Evolutionary conservation across 2,113 vertebrate genomes (phyloP).

Genomic region (Bungarus multicinctus): DNA sequence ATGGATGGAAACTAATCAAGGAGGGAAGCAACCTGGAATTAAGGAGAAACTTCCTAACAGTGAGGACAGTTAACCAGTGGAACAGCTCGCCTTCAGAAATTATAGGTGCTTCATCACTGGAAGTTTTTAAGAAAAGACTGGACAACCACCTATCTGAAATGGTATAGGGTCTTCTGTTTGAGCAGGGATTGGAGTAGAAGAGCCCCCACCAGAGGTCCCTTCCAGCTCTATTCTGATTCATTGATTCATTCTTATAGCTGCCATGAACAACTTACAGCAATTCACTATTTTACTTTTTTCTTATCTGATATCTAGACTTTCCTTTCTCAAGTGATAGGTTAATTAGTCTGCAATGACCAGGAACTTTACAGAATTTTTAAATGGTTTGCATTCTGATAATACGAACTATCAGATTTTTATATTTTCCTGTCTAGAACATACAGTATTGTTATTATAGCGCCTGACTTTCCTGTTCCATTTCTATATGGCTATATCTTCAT

Average conservation of each 20-base stretch:
- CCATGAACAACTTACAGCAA: slow-evolving; percentile 20
- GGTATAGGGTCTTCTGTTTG: no score
- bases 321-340: slow-evolving; percentile 9
- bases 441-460: not conserved
- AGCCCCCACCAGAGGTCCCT: no score
- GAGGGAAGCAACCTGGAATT: no score
- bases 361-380: slow-evolving; percentile 8
- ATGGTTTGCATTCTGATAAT: slow-evolving; percentile 9
- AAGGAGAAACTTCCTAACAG: no score
- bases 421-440: not conserved
- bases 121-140: no score
- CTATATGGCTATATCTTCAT: not conserved
- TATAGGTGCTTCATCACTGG: no score
- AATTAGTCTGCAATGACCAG: slow-evolving; percentile 13
- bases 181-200: no score
- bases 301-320: slow-evolving; percentile 19
- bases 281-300: slow-evolving; percentile 4
- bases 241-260: not conserved
- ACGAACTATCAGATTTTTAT: not conserved
- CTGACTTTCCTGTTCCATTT: not conserved
- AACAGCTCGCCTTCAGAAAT: no score
- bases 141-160: no score
- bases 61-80: no score
- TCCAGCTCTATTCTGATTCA: no score
- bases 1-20: no score